Percentiles rank a stretch among this genome's conserved stretches.
These are phyloP conservation scores for Scophthalmus maximus DNA, from an alignment of 2,113 vertebrate genomes.

Conservation along the genomic window DNA sequence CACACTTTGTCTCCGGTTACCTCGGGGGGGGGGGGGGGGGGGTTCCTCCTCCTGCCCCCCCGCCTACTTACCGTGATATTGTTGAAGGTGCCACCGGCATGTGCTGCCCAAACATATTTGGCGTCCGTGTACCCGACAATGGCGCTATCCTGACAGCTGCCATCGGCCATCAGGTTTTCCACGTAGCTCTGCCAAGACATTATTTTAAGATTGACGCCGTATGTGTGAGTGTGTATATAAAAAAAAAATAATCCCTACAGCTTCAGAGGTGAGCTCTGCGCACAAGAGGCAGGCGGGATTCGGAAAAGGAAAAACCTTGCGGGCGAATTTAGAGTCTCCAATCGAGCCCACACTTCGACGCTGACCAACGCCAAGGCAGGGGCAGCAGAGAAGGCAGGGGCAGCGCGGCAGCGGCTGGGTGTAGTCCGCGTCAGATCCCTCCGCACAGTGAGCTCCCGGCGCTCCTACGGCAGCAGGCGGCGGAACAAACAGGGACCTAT, in stretches of 20 bases:
- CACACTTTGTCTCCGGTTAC: background rate
- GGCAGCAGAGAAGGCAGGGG: conserved; percentile 80
- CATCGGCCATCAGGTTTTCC: conserved; percentile 94
- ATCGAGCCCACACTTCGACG: conserved; percentile 66
- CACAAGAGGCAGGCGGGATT: conserved; percentile 21
- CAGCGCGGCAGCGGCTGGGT: conserved; percentile 79
- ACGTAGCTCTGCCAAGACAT: conserved; percentile 96
- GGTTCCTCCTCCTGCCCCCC: background rate
- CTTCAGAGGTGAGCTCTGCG: conserved; percentile 14
- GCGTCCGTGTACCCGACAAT: conserved; percentile 93
- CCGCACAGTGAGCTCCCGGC: conserved; percentile 74
- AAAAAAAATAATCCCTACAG: conserved; percentile 43
- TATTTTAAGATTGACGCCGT: conserved; percentile 71
- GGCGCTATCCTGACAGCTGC: conserved; percentile 95
- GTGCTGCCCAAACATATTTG: conserved; percentile 94
- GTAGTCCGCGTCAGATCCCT: conserved; percentile 83
- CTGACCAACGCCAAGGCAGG: conserved; percentile 74
- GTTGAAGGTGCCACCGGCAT: conserved; percentile 85
- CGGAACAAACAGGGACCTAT: conserved; percentile 59
- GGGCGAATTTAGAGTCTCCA: conserved; percentile 51
- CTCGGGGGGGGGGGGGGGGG: too few relatives aligned
- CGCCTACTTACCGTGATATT: conserved; percentile 88
- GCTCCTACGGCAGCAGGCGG: conserved; percentile 67
- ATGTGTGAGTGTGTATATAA: background rate
- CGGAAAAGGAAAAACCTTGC: background rate